Conservation (phyloP, 2,888 invertebrate species). For the Drosophila melanosoma region DNA sequence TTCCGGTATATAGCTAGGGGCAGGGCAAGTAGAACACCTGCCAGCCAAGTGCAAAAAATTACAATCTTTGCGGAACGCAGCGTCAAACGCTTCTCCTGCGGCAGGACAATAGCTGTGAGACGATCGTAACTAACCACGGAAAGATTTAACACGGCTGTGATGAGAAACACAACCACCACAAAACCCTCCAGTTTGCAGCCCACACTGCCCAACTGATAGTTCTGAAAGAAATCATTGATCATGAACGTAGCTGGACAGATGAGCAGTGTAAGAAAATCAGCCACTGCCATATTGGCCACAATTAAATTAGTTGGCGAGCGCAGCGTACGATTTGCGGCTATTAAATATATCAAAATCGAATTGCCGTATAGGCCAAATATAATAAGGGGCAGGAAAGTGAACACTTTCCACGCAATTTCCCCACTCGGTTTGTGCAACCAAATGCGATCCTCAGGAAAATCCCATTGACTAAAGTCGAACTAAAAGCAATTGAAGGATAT, state of each 20-base stretch:
- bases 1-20: conserved; percentile 88
- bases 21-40: conserved; percentile 87
- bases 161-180: conserved; percentile 89
- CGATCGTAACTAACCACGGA: conserved; percentile 93
- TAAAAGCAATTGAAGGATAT: conserved; percentile 24
- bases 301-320: conserved; percentile 90
- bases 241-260: conserved; percentile 92
- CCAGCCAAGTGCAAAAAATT: conserved; percentile 89
- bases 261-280: conserved; percentile 88
- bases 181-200: conserved; percentile 93
- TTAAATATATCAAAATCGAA: conserved; percentile 87
- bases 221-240: conserved; percentile 91
- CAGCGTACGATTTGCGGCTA: conserved; percentile 87
- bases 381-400: conserved; percentile 87
- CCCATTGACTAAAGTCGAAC: conserved; percentile 85
- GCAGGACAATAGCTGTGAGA: conserved; percentile 91
- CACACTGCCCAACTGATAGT: conserved; percentile 89
- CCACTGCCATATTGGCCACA: conserved; percentile 90
- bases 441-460: conserved; percentile 87
- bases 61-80: conserved; percentile 88
- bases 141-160: conserved; percentile 91
- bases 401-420: conserved; percentile 88
- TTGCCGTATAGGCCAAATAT: conserved; percentile 89
- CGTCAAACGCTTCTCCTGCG: conserved; percentile 89
- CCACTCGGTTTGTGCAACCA: conserved; percentile 88